These are phyloP conservation scores for Nannobrachium achirus DNA, from an alignment of 2,113 vertebrate species.

Conservation along the genomic window DNA sequence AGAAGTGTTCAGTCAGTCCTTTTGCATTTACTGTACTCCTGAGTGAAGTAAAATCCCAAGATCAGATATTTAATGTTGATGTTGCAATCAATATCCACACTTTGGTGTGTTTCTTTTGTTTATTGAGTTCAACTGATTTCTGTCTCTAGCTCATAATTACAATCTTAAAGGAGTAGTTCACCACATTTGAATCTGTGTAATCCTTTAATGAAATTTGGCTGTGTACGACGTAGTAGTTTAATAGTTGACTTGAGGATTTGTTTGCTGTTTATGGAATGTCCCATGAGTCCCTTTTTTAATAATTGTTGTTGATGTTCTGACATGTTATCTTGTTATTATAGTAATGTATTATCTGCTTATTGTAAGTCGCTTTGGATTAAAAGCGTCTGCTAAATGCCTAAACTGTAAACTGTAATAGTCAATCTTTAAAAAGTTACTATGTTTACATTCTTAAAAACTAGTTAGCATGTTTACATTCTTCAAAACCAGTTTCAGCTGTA, in stretches of 20 bases:
- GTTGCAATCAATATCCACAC: not conserved
- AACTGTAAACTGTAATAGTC: too few species aligned
- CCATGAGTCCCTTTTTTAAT: too few species aligned
- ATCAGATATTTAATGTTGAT: not conserved
- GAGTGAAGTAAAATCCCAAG: not conserved
- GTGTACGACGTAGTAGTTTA: too few species aligned
- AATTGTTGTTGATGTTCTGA: too few species aligned
- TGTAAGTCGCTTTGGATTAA: too few species aligned
- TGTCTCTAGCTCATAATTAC: too few species aligned
- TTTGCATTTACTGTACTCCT: too few species aligned
- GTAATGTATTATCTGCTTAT: too few species aligned
- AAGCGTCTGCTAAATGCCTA: too few species aligned
- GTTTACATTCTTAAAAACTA: not conserved
- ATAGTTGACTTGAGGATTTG: not conserved
- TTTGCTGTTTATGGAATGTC: not conserved
- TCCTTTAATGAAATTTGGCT: not conserved
- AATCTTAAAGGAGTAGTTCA: too few species aligned
- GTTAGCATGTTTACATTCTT: not conserved
- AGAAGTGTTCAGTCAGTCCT: not conserved
- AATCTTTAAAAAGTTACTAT: not conserved
- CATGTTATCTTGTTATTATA: too few species aligned
- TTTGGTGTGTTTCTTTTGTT: not conserved
- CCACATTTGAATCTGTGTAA: not conserved
- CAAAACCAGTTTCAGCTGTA: not conserved
- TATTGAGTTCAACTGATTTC: not conserved